These are phyloP conservation scores for Phorcus lineatus DNA, from an alignment of 2,888 invertebrate species.

Conservation along the genomic window DNA sequence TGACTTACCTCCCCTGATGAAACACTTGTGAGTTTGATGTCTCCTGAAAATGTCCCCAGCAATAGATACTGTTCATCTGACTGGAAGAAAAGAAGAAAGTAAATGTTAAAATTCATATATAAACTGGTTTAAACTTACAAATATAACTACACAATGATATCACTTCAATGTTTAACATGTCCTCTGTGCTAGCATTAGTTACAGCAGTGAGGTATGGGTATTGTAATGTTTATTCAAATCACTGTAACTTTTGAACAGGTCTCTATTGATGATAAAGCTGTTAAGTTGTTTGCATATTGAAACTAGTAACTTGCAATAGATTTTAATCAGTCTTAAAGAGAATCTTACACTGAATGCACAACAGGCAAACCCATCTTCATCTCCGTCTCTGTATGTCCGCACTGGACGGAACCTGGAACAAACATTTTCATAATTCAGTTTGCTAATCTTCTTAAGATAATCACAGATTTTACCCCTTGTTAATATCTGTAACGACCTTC, in stretches of 20 bases:
- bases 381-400: conserved; percentile 82
- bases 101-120: not conserved
- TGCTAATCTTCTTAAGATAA: too few relatives aligned
- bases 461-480: too few relatives aligned
- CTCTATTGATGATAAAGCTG: too few relatives aligned
- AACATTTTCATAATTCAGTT: not conserved
- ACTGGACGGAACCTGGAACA: conserved; percentile 78
- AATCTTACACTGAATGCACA: conserved; percentile 80
- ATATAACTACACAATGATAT: too few relatives aligned
- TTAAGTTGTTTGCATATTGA: not conserved
- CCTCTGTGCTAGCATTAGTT: too few relatives aligned
- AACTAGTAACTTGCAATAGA: not conserved
- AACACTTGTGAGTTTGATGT: conserved; percentile 90
- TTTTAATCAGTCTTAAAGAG: not conserved
- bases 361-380: conserved; percentile 85
- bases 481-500: not conserved
- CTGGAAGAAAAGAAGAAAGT: conserved; percentile 76
- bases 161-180: too few relatives aligned
- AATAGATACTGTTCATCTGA: conserved; percentile 82
- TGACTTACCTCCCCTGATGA: conserved; percentile 82
- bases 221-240: too few relatives aligned
- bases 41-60: conserved; percentile 93
- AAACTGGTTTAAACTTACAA: too few relatives aligned
- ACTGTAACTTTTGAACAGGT: not conserved
- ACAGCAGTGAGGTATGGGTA: too few relatives aligned